Evolutionary conservation across 2,797 vertebrate genomes (phyloP).

Genomic region (Aselliscus stoliczkanus): DNA sequence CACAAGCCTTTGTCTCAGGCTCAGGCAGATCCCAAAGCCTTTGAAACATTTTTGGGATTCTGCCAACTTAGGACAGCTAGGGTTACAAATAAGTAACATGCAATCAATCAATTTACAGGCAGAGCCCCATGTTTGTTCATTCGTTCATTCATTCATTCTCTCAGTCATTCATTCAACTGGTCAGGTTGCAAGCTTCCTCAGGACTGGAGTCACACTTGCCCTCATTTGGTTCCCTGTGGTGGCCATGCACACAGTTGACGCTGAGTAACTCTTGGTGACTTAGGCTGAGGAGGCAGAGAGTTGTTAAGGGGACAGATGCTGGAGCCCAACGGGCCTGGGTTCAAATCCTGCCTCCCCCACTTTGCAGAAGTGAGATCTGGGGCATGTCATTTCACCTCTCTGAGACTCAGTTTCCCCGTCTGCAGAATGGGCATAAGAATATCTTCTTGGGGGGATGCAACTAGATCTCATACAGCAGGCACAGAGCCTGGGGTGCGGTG

Average conservation of each 20-base stretch:
- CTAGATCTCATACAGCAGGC: accelerated
- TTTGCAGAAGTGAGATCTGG: background rate
- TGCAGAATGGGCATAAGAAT: background rate
- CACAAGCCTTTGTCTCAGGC: background rate
- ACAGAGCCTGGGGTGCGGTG: accelerated
- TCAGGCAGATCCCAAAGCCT: background rate
- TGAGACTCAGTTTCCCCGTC: background rate
- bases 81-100: background rate
- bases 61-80: background rate
- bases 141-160: background rate
- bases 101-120: background rate
- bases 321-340: background rate
- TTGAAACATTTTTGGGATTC: background rate
- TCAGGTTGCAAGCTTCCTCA: accelerated
- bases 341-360: background rate
- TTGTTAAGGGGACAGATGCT: no score
- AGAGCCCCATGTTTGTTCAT: accelerated
- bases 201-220: accelerated
- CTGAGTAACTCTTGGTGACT: background rate
- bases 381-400: background rate
- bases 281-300: background rate
- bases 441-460: accelerated
- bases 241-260: accelerated
- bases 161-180: background rate
- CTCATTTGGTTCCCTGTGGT: background rate